Conservation (phyloP, 2,113 vertebrate species). For the Laticauda laticaudata region DNA sequence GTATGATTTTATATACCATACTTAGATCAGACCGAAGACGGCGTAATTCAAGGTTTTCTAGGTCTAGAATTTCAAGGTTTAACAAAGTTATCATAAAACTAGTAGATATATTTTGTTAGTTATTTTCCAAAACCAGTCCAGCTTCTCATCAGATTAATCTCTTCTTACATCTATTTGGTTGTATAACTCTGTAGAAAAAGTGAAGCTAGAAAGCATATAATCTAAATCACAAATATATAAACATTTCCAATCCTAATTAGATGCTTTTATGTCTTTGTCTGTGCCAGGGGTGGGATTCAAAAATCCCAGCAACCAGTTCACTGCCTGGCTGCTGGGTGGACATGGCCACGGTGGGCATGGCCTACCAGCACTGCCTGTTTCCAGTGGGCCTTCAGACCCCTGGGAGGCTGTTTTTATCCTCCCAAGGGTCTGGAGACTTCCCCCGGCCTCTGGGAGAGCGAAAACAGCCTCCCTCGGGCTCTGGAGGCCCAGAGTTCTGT, state of each 20-base stretch:
- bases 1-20: too few species aligned
- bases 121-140: neutral
- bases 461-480: too few species aligned
- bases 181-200: neutral
- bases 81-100: accelerated
- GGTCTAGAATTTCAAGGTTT: neutral
- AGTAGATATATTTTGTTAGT: neutral
- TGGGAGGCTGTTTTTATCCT: too few species aligned
- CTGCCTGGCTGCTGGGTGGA: too few species aligned
- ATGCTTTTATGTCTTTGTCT: neutral
- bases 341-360: too few species aligned
- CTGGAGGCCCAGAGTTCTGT: neutral
- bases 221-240: neutral
- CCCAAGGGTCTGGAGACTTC: too few species aligned
- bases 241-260: neutral
- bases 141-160: neutral
- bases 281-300: neutral
- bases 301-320: too few species aligned
- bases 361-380: too few species aligned
- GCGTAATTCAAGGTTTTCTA: too few species aligned
- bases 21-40: too few species aligned
- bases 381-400: too few species aligned
- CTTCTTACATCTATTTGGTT: neutral
- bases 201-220: constrained; percentile 13
- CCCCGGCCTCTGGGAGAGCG: too few species aligned